Base-by-base conservation (phyloP, 2,113 vertebrate genomes). In the Anolis sagrei region DNA sequence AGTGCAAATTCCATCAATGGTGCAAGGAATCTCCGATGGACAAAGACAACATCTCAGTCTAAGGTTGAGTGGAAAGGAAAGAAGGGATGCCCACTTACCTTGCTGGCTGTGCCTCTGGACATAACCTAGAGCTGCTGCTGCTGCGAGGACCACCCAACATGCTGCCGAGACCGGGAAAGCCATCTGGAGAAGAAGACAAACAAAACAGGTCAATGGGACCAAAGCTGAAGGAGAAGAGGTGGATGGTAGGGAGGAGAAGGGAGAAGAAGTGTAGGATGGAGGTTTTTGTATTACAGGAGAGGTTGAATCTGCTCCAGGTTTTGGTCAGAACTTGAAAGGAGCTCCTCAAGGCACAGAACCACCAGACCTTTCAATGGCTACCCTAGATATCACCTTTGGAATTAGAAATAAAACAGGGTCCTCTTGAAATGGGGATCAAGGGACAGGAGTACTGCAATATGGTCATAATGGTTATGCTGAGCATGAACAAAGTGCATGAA, bases 41-140 rank as follows among this genome's bases (percentile, higher is more conserved):
- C 7, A 25, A 23, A 27, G 6, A 62, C 19, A 23, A 68, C 23
- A 29, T 27, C 64, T 66, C 64, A 29, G 18, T 36, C 44, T 7
- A 1, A 19, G 54, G n/a, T 1, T 2, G 10, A 13, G 58, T 2
- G 48, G 32, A 64, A 49, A 7, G 66, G 16, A 19, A 21, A 29
- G 62, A 81, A 7, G 5, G 39, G 27, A 36, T 49, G 8, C 32
- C 84, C 68, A 97, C 98, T 99, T 96, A 99, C 98, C 98, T 81
- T 95, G 97, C 87, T 98, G 97, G 94, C 96, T 97, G 94, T 98
- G 98, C 93, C 96, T 98, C 96, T 98, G 98, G 81, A 98, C 95
- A 0, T 97, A 99, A 87, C 97, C 98, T 86, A 98, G 97, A 90
- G 99, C 97, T 73, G 97, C 96, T 0, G 95, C 96, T 0, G 95